Conservation (phyloP, 2,797 vertebrate species). For the Pempheris klunzingeri region DNA sequence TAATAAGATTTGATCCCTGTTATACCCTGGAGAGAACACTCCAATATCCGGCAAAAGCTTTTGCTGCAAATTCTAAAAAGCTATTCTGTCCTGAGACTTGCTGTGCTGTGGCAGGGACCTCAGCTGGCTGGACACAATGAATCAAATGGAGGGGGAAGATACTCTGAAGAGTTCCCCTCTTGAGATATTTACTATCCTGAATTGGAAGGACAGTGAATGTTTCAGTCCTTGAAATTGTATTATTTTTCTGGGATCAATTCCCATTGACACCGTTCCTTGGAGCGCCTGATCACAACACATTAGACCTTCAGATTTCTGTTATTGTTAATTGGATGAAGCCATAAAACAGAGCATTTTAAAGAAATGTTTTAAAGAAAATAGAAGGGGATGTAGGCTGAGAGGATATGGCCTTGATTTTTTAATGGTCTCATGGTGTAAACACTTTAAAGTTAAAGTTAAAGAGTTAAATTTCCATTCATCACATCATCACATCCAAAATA, state of each 20-base stretch:
- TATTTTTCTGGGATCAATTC: conserved; percentile 62
- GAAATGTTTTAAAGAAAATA: conserved; percentile 35
- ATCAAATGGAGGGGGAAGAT: conserved; percentile 43
- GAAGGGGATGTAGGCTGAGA: conserved; percentile 29
- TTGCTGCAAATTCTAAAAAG: conserved; percentile 66
- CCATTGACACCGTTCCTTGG: conserved; percentile 56
- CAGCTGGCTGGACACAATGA: conserved; percentile 65
- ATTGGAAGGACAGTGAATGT: conserved; percentile 54
- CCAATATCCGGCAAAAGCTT: conserved; percentile 51
- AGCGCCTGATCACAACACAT: conserved; percentile 48
- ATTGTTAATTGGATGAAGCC: conserved; percentile 53
- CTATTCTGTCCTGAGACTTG: conserved; percentile 51
- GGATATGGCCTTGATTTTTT: conserved; percentile 20
- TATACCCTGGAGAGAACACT: conserved; percentile 62
- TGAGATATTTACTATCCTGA: conserved; percentile 68
- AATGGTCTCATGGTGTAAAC: conserved; percentile 17
- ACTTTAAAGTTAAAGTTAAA: background rate
- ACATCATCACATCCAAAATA: conserved; percentile 8
- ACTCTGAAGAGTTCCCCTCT: conserved; percentile 54
- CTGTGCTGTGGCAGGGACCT: conserved; percentile 45
- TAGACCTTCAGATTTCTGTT: conserved; percentile 56
- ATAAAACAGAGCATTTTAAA: conserved; percentile 15
- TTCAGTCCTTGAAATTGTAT: conserved; percentile 66
- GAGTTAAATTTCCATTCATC: conserved; percentile 20
- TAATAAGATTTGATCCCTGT: conserved; percentile 70